Base-by-base conservation (phyloP, 2,888 invertebrate species). In the Pycnomerus fuliginosus region DNA sequence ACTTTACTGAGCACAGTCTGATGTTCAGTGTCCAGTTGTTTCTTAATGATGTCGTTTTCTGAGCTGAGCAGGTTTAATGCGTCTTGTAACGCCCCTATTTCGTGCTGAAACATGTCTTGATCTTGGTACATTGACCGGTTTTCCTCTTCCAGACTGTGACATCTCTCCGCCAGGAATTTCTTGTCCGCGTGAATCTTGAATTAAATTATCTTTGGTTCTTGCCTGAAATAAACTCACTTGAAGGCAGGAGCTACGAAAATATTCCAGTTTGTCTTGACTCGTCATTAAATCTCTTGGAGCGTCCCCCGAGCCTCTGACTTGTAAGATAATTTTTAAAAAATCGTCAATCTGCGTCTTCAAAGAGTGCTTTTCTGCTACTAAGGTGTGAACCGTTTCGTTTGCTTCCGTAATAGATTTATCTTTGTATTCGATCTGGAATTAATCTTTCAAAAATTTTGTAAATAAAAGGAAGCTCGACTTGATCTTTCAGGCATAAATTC, bases 231-330 rank as follows among this genome's bases (percentile, higher is more conserved):
- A 60, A 12, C 58, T 62, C 32, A 34, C 7, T 36, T 25, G 13
- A 34, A 16, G 63, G 60, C 7, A 56, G 44, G 37, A 66, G 64
- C 10, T n/a, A n/a, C n/a, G n/a, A n/a, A 61, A 51, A 13, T 52
- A 48, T 1, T 55, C 36, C n/a, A 67, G 36, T 42, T 67, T 64
- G 37, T 66, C 65, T 45, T 68, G 63, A 13, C 56, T 56, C n/a
- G 50, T 50, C 2, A 60, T 50, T 16, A 69, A 52, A 50, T 69
- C 64, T 32, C 56, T 63, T 8, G 64, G 50, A 3, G 68, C 52
- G 23, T 69, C 68, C 8, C 65, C 65, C n/a, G 62, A 55, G 5
- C 68, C 67, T 11, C 59, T 3, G 14, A 13, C 56, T 29, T 65
- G 62, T 8, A 51, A 48, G 5, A 69, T 32, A 4, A 66, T 48